Evolutionary conservation across 2,113 vertebrate species (phyloP), one percentile per base, ranked within the genome.

Genomic region (Alethe diademata): DNA sequence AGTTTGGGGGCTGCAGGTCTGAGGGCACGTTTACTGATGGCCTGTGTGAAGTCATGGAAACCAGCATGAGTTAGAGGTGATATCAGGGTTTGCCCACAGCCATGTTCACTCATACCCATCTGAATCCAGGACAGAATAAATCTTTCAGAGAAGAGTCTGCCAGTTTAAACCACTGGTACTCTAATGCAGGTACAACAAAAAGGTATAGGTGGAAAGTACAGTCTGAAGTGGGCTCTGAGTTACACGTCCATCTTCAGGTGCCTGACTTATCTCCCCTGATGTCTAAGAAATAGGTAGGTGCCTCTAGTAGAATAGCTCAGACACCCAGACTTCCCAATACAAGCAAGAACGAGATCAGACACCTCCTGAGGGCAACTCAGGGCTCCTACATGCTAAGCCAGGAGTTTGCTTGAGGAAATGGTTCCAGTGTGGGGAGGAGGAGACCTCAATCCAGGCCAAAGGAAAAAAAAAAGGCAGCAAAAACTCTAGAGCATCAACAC

Each of bases 241-340:
- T 88, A 83, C 8, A 58, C 53, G 88, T 51, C 57, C 25, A 3
- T 65, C 67, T 58, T 93, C 56, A 83, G 35, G 42, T 88, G 47
- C 20, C 67, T 79, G 47, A 43, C 16, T 85, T 90, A 76, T 31
- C 38, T 86, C 42, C 51, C 56, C 43, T 81, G n/a, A 40, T 47
- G 56, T 83, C 54, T 88, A 65, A 81, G 38, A 83, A 90, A 66
- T 14, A 57, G 42, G 25, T 47, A 70, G 28, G 31, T 88, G 33
- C 35, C 75, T 38, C 42, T 57, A 35, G 20, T 9, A 58, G 86
- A 70, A 56, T 12, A 86, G 7, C 43, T 88, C 38, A 94, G 51
- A 86, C 67, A 84, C 69, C 14, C 35, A 94, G 71, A 88, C 75
- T 95, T 94, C 88, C 71, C 81, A 94, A 86, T 28, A 47, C 40